phyloP scores from a whole-genome alignment of 2,797 vertebrate species.

The Eulemur albifrons region DNA sequence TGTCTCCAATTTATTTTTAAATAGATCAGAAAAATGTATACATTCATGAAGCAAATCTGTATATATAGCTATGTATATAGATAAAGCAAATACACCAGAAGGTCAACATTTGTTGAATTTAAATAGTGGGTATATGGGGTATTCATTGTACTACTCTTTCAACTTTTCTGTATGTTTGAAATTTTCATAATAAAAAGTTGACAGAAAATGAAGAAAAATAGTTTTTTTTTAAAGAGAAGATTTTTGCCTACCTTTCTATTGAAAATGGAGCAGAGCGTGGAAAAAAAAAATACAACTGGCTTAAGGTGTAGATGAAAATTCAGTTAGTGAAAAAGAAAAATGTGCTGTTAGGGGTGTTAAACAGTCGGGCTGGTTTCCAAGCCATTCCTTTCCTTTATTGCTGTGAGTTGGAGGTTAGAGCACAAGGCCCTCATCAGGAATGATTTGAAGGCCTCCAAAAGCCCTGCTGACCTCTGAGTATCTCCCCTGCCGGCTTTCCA shows the following conservation, averaged over 20 bases:
- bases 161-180: background rate
- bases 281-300: background rate
- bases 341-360: background rate
- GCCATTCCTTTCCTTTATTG: constrained; percentile 46
- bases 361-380: constrained; percentile 2
- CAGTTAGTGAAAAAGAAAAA: constrained; percentile 38
- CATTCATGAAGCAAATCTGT: background rate
- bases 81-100: constrained; percentile 23
- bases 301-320: constrained; percentile 6
- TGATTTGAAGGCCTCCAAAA: constrained; percentile 45
- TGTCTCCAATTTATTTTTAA: constrained; percentile 16
- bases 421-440: constrained; percentile 40
- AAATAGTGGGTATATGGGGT: background rate
- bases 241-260: background rate
- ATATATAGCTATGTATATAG: background rate
- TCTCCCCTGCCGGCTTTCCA: constrained; percentile 43
- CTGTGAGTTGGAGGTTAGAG: constrained; percentile 1
- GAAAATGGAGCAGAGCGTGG: background rate
- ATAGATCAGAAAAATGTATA: background rate
- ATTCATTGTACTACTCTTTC: constrained; percentile 10
- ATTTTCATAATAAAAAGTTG: constrained; percentile 27
- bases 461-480: constrained; percentile 47
- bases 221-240: background rate
- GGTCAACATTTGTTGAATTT: background rate
- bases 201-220: background rate